Evolutionary conservation across 2,888 invertebrate genomes (phyloP).

Genomic region (Frankliniella fusca): DNA sequence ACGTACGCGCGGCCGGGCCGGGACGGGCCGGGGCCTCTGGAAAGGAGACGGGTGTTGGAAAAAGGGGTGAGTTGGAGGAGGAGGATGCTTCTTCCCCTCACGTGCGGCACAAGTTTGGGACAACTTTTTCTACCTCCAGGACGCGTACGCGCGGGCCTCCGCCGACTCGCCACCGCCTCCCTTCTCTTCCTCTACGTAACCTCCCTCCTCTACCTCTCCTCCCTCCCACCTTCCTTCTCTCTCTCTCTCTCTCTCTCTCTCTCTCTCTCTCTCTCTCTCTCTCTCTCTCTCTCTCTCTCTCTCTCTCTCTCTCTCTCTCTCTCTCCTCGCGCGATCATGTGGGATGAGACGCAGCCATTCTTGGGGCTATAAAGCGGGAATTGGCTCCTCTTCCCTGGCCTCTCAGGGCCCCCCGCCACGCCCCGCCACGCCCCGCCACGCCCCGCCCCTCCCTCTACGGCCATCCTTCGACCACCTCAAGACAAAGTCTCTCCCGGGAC

Average conservation of each 20-base stretch:
- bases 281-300: background rate
- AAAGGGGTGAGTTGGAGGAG: background rate
- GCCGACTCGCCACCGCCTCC: background rate
- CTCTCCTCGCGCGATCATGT: background rate
- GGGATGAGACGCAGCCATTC: constrained; percentile 19
- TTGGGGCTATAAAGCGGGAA: constrained; percentile 22
- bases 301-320: background rate
- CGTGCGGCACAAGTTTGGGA: background rate
- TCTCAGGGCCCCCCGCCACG: background rate
- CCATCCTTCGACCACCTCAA: background rate
- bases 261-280: background rate
- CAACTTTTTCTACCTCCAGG: constrained; percentile 11
- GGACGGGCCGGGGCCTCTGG: background rate
- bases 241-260: background rate
- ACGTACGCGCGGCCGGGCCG: constrained; percentile 3
- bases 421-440: too few relatives aligned
- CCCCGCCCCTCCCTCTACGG: background rate
- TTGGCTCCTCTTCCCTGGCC: background rate
- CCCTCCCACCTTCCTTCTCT: background rate
- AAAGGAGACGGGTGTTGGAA: too few relatives aligned
- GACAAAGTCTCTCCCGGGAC: constrained; percentile 19
- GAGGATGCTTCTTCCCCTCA: background rate
- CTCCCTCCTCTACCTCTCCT: background rate
- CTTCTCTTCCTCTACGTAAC: background rate
- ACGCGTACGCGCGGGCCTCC: background rate